Conservation (phyloP, 2,113 vertebrate genomes). For the Peucedramus taeniatus region DNA sequence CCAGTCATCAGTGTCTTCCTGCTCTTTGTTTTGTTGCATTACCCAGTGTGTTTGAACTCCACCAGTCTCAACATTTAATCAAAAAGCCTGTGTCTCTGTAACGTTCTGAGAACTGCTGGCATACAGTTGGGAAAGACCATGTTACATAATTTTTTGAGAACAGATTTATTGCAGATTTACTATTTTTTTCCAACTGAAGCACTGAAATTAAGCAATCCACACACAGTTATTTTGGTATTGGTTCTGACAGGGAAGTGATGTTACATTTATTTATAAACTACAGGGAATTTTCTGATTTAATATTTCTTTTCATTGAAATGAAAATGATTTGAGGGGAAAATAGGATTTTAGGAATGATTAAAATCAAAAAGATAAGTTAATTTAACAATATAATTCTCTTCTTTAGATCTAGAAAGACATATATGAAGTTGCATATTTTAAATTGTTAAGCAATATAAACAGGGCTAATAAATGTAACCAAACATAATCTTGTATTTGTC, state of each 20-base stretch:
- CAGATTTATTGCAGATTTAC: background rate
- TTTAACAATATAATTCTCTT: background rate
- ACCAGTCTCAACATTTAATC: conserved; percentile 12
- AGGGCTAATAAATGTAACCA: background rate
- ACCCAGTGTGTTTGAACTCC: background rate
- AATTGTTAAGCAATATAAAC: background rate
- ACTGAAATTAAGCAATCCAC: background rate
- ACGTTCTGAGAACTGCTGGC: conserved; percentile 35
- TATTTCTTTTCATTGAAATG: background rate
- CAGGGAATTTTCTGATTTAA: background rate
- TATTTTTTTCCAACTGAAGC: background rate
- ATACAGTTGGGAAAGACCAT: conserved; percentile 11
- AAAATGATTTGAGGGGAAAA: background rate
- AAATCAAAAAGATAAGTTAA: background rate
- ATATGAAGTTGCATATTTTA: background rate
- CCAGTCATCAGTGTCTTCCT: background rate
- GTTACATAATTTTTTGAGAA: conserved; percentile 22
- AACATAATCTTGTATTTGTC: background rate
- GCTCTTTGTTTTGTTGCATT: conserved; percentile 22
- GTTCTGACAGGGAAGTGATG: background rate
- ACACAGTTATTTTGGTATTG: background rate
- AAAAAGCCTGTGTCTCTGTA: conserved; percentile 25
- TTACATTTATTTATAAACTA: background rate
- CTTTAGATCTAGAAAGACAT: background rate
- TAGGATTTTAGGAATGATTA: background rate